Conservation (phyloP, 2,113 vertebrate genomes). For the Tamias sibiricus region DNA sequence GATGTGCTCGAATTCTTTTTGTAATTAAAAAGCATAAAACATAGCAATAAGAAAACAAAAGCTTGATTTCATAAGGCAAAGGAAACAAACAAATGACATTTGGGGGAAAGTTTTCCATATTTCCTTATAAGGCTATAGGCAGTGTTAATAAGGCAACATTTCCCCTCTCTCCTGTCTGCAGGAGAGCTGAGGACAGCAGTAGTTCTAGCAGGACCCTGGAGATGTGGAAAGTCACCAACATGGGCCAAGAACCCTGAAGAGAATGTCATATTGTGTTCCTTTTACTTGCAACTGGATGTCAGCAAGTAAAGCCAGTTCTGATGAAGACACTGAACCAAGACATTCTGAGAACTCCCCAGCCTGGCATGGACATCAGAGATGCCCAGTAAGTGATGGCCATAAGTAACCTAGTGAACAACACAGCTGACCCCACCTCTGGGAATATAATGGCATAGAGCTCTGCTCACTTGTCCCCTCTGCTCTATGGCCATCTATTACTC, state of each 20-base stretch:
- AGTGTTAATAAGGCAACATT: background rate
- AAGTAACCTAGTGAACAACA: background rate
- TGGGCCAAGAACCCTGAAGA: background rate
- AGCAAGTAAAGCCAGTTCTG: slow-evolving; percentile 23
- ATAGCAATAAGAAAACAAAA: slow-evolving; percentile 56
- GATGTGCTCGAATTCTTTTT: slow-evolving; percentile 1
- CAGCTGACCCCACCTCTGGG: background rate
- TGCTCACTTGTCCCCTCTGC: background rate
- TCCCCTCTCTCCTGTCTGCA: background rate
- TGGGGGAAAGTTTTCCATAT: background rate
- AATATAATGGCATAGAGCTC: background rate
- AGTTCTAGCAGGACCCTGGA: background rate
- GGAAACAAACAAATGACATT: background rate
- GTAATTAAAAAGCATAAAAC: slow-evolving; percentile 63
- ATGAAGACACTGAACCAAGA: background rate
- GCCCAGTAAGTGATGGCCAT: background rate
- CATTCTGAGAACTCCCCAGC: background rate
- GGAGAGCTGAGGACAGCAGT: background rate
- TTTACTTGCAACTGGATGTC: background rate
- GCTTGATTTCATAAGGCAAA: background rate
- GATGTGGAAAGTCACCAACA: background rate
- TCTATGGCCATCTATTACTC: background rate
- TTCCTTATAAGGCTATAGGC: background rate
- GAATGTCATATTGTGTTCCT: background rate
- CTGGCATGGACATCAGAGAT: background rate